Percentiles rank a stretch among this genome's conserved stretches.
These are phyloP conservation scores for Phania funesta DNA, from an alignment of 2,888 invertebrate genomes.

Conservation along the genomic window DNA sequence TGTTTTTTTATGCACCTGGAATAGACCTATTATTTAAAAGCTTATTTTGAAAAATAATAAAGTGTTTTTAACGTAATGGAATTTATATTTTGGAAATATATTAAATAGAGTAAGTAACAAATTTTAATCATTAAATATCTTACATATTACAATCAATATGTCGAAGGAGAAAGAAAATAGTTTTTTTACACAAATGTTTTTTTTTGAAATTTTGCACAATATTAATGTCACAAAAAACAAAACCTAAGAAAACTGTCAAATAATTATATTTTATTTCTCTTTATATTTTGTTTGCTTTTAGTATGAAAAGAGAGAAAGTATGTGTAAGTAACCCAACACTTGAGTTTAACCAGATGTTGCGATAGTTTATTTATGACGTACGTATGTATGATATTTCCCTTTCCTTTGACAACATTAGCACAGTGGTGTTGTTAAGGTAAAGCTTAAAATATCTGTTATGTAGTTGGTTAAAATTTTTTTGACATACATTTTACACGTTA, in stretches of 20 bases:
- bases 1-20: no score
- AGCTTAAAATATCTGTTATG: neutral
- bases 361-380: slow-evolving; percentile 36
- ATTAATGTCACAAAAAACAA: slow-evolving; percentile 56
- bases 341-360: slow-evolving; percentile 56
- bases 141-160: neutral
- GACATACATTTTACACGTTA: no score
- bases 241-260: slow-evolving; percentile 60
- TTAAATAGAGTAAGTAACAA: no score
- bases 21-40: no score
- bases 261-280: slow-evolving; percentile 19
- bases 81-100: slow-evolving; percentile 8
- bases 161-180: neutral
- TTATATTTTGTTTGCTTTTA: neutral
- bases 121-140: slow-evolving; percentile 39
- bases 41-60: no score
- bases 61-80: no score
- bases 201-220: slow-evolving; percentile 45
- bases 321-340: slow-evolving; percentile 48
- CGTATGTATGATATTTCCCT: slow-evolving; percentile 58
- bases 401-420: slow-evolving; percentile 43
- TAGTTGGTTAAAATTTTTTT: no score
- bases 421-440: neutral
- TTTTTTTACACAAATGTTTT: neutral
- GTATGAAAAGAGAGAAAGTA: slow-evolving; percentile 21